Evolutionary conservation across 2,888 invertebrate species (phyloP).

Genomic region (Drosophila formosana): DNA sequence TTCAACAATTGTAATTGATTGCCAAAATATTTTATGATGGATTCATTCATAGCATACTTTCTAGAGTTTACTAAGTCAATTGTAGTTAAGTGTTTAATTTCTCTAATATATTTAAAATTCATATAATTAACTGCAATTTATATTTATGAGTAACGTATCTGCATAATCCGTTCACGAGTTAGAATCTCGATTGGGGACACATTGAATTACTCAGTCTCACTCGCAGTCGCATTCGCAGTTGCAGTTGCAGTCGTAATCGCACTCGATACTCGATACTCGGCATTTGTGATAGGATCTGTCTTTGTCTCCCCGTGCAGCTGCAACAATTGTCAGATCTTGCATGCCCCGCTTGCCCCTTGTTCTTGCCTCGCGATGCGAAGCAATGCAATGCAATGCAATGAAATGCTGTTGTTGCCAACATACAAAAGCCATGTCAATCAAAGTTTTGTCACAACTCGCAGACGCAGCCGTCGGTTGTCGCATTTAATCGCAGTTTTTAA

Average conservation of each 20-base stretch:
- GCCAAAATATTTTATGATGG: not conserved
- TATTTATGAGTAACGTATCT: not conserved
- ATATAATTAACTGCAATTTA: not conserved
- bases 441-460: conserved; percentile 68
- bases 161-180: not conserved
- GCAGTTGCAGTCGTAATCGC: not conserved
- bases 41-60: conserved; percentile 46
- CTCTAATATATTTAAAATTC: too few species aligned
- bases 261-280: conserved; percentile 15
- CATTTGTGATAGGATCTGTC: conserved; percentile 45
- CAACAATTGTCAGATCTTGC: conserved; percentile 56
- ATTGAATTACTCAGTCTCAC: conserved; percentile 14
- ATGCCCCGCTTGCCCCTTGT: not conserved
- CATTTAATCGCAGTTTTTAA: conserved; percentile 79
- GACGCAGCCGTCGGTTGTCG: conserved; percentile 54
- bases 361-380: conserved; percentile 48
- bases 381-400: conserved; percentile 46
- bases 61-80: conserved; percentile 12
- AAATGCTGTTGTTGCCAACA: conserved; percentile 53
- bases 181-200: not conserved
- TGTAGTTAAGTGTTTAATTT: not conserved
- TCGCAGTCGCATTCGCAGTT: not conserved
- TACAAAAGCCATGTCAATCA: conserved; percentile 77
- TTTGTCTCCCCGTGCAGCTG: conserved; percentile 41
- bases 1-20: not conserved